A percentile compares a stretch with the other conserved stretches of the same genome.
phyloP scores from a whole-genome alignment of 2,888 invertebrate species.

The Elysia crispata region DNA sequence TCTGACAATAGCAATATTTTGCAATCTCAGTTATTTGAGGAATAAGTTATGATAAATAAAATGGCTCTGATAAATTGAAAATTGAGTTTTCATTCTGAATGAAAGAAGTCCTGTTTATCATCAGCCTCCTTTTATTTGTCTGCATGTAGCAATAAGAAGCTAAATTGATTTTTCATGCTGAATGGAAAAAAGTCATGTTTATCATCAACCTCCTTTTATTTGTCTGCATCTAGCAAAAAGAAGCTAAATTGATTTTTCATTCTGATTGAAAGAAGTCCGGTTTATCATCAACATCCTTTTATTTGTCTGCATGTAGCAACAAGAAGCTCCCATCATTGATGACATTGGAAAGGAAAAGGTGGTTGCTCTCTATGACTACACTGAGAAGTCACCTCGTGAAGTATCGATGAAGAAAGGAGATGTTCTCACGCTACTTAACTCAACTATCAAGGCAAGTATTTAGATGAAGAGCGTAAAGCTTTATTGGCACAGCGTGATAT shows the following conservation, averaged over 20 bases:
- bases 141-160: slow-evolving; percentile 91
- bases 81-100: too few relatives aligned
- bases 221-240: slow-evolving; percentile 86
- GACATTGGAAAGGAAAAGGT: slow-evolving; percentile 98
- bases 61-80: too few relatives aligned
- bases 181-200: slow-evolving; percentile 92
- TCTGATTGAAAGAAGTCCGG: too few relatives aligned
- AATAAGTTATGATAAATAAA: too few relatives aligned
- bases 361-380: slow-evolving; percentile 97
- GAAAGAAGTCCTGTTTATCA: too few relatives aligned
- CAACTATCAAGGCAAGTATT: slow-evolving; percentile 91
- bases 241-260: too few relatives aligned
- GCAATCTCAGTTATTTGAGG: not conserved
- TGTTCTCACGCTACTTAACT: slow-evolving; percentile 95
- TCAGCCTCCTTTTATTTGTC: too few relatives aligned
- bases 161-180: slow-evolving; percentile 94
- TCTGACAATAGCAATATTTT: too few relatives aligned
- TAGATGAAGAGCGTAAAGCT: too few relatives aligned
- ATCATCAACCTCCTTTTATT: too few relatives aligned
- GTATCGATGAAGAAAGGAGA: slow-evolving; percentile 99
- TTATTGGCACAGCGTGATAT: too few relatives aligned
- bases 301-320: slow-evolving; percentile 82
- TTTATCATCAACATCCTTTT: too few relatives aligned
- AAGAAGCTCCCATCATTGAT: slow-evolving; percentile 96
- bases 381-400: slow-evolving; percentile 98